Base-by-base conservation (phyloP, 1,140 invertebrate species). In the Neotoxoptera formosana region DNA sequence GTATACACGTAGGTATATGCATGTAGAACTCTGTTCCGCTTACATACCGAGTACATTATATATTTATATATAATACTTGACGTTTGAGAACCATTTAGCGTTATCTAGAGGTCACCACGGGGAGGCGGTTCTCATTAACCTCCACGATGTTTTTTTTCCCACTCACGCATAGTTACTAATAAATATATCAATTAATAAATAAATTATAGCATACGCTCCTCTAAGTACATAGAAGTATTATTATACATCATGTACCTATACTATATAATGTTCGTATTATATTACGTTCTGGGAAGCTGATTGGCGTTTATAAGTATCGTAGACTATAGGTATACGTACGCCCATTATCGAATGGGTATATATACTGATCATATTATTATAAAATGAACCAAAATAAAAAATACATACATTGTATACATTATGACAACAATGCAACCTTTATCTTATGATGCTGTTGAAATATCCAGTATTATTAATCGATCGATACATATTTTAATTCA, bases 91-190 rank as follows among this genome's bases (percentile, higher is more conserved):
- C 87, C 30, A 25, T 88, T 88, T 51, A 51, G 34, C 87, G 47
- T 51, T 34, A 34, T 25, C 87, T 23, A 34, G 47, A 51, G 47
- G 87, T 88, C 47, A 88, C 48, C 30, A 17, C 87, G 30, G 87
- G 25, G 34, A 88, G 87, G 47, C 30, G 87, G n/a, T 88, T 88
- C 30, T 88, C 47, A 88, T 88, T 88, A 88, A 51, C 87, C 47
- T n/a, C 87, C 20, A 34, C n/a, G 34, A 34, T 34, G 48, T 36
- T 88, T 34, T 88, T n/a, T 88, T 88, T 7, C n/a, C 41, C 60
- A 76, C 60, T 76, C 60, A 76, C 60, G 60, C 60, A n/a, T 76
- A 76, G 60, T 76, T n/a, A 17, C 14, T 76, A 76, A 76, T 76
- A 76, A 76, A 76, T 67, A 67, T 67, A 67, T 67, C 60, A 67